Percentiles rank a stretch among this genome's conserved stretches.
These are phyloP conservation scores for Hystrix cristata DNA, from an alignment of 2,113 vertebrate species.

Conservation along the genomic window DNA sequence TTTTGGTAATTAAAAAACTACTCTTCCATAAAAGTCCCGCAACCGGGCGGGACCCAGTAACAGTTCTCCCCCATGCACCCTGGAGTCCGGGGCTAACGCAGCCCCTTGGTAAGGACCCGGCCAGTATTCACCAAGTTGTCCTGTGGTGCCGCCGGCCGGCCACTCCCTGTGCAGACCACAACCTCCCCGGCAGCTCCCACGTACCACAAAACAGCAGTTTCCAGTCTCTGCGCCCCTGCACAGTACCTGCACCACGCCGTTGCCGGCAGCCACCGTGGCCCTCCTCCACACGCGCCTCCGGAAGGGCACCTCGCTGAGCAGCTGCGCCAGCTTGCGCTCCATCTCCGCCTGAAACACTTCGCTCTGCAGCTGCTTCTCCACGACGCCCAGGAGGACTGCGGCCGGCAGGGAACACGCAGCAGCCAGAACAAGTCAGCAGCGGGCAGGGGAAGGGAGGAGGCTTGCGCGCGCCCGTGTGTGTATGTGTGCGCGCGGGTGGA, in stretches of 20 bases:
- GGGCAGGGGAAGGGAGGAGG: rapidly evolving
- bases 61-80: not conserved
- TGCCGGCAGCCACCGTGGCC: slow-evolving; percentile 93
- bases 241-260: slow-evolving; percentile 93
- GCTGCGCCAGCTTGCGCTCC: slow-evolving; percentile 94
- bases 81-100: not conserved
- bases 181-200: not conserved
- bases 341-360: slow-evolving; percentile 95
- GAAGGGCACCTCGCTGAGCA: slow-evolving; percentile 92
- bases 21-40: not conserved
- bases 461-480: not conserved
- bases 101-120: not conserved
- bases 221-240: rapidly evolving
- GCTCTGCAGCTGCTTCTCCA: slow-evolving; percentile 92
- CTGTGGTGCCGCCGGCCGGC: not conserved
- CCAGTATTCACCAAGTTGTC: not conserved
- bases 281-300: slow-evolving; percentile 91
- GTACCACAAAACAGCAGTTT: not conserved
- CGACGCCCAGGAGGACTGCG: slow-evolving; percentile 93
- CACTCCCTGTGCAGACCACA: not conserved
- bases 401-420: slow-evolving; percentile 31
- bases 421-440: not conserved
- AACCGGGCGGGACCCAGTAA: not conserved
- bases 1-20: slow-evolving; percentile 6
- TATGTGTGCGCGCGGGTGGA: too few species aligned